Evolutionary conservation across 2,888 invertebrate genomes (phyloP), one percentile per base, ranked within the genome.

Genomic region (Hirtodrosophila histrioides): DNA sequence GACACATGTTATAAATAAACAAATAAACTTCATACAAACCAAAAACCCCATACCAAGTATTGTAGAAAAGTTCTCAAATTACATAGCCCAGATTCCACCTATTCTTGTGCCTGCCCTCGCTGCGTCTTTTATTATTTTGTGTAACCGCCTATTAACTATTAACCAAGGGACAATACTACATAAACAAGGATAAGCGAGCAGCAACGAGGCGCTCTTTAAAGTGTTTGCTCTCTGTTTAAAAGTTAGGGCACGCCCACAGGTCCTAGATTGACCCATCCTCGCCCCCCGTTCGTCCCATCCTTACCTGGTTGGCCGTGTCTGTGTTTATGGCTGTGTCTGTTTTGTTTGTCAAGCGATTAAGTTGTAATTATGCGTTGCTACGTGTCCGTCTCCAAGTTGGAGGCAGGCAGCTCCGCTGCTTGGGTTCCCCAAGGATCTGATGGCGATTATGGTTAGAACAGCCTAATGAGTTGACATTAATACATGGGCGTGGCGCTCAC

Each of bases 291-390:
- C 24, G 6, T 46, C 35, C 23, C 1, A 11, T 31, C 8, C 9
- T 12, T 43, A 45, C 65, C 48, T 65, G 65, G 4, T 48, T 54
- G 50, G 44, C 31, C 57, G 50, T 37, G 50, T 66, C 65, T 70
- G 66, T 78, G 80, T 77, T 75, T 77, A 73, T 78, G 54, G 77
- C 53, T 75, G 68, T 61, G 83, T 69, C 68, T 78, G 78, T 61
- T 84, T 82, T 82, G 82, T 82, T 86, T 82, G 85, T 85, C 76
- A 75, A 86, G 82, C 82, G 82, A 82, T 82, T 82, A 82, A 82
- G 82, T 81, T 87, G 82, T 82, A 82, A 82, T 82, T 82, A 82
- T 86, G 82, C 87, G 66, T 64, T 70, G 87, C 85, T 70, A 86
- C 82, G 82, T 86, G 82, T 75, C 66, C 66, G 41, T 23, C 46